Percentiles rank a stretch among this genome's conserved stretches.
Evolutionary conservation across 1,140 invertebrate genomes (phyloP).

Genomic region (Nephotettix cincticeps): DNA sequence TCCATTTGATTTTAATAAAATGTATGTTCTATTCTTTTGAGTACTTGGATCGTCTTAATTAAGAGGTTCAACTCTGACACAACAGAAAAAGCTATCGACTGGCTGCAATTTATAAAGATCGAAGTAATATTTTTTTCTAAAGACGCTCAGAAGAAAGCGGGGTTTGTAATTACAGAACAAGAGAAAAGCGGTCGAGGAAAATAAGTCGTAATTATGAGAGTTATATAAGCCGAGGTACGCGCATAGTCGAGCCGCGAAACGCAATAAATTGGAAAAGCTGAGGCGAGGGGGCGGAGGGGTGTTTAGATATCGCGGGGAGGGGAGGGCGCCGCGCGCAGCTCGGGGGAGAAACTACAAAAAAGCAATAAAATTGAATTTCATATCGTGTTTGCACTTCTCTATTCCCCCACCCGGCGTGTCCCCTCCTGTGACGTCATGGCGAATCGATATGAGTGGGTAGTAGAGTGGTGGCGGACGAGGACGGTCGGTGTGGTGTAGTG

Average conservation of each 20-base stretch:
- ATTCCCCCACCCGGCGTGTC: constrained; percentile 27
- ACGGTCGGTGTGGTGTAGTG: background rate
- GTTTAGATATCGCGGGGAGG: constrained; percentile 17
- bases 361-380: constrained; percentile 43
- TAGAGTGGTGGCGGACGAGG: background rate
- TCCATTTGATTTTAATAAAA: no score
- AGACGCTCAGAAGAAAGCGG: no score
- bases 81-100: no score
- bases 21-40: no score
- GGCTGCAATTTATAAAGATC: no score
- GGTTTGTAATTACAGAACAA: no score
- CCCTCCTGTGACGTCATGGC: constrained; percentile 31
- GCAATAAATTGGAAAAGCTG: constrained; percentile 7
- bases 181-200: background rate
- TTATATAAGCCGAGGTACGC: background rate
- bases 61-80: no score
- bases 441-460: constrained; percentile 30
- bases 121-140: no score
- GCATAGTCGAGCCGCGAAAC: constrained; percentile 1
- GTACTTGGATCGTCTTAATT: no score
- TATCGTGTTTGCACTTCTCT: constrained; percentile 41
- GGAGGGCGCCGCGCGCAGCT: background rate
- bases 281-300: constrained; percentile 1
- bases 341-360: constrained; percentile 36
- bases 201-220: background rate